Base-by-base conservation (phyloP, 2,888 invertebrate species). In the Myathropa florea region DNA sequence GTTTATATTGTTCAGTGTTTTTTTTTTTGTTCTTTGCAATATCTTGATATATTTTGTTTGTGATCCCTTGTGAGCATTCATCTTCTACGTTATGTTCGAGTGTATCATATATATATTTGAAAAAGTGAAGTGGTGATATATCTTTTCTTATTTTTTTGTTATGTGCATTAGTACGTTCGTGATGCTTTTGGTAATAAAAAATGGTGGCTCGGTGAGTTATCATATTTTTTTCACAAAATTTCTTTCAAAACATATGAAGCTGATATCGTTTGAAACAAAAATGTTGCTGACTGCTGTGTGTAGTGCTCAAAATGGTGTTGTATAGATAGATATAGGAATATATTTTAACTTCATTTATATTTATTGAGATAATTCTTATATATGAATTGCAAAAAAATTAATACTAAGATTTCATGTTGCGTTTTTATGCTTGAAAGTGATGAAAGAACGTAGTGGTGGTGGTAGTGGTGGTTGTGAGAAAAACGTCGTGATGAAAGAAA, bases 341-440 rank as follows among this genome's bases (percentile, higher is more conserved):
- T 33, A 24, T 57, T 57, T 64, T 39, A 67, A 53, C 53, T 68
- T 77, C 60, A 68, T 24, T 68, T 61, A 26, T n/a, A 12, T 30
- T 30, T 46, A 21, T 36, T 61, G 33, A 21, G 60, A 57, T 33
- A 33, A 28, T 24, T 82, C 57, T 65, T 82, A 59, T 70, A 59
- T 72, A 77, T 72, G 64, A 77, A 7, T 63, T 86, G 77, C 83
- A 78, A 77, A 65, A 61, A 63, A 65, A 46, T 75, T 75, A 23
- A 24, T 70, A 73, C 71, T 78, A 73, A 79, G 30, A 67, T 73
- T 60, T 86, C 70, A 63, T 75, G 75, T 83, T 86, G 78, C 83
- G 78, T 75, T 79, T 73, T 83, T 83, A 86, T 86, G 86, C 83
- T 86, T 83, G 86, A 86, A 86, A 79, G 83, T 86, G 83, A 79